Conservation (phyloP, 2,888 invertebrate species). For the Hypolimnas misippus region DNA sequence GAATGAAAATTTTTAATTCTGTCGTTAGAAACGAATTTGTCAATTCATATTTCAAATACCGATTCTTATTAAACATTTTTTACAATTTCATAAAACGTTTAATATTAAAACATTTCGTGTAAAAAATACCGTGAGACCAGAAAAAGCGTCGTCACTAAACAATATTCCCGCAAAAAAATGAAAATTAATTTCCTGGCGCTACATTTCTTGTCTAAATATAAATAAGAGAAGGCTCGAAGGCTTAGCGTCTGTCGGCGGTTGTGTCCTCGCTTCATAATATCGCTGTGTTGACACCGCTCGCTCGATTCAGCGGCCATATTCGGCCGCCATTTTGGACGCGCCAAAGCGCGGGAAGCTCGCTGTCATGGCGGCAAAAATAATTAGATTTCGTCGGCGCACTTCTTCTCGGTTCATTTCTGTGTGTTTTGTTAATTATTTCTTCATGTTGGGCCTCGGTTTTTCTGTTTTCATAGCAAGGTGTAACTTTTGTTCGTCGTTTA, state of each 20-base stretch:
- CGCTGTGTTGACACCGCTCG: conserved; percentile 61
- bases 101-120: conserved; percentile 22
- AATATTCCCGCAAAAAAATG: conserved; percentile 42
- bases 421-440: conserved; percentile 80
- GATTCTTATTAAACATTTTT: neutral
- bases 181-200: conserved; percentile 60
- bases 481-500: conserved; percentile 37
- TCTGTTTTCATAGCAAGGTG: conserved; percentile 38
- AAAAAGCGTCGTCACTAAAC: conserved; percentile 37
- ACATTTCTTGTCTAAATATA: conserved; percentile 63
- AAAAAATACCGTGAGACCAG: conserved; percentile 32
- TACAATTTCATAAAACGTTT: conserved; percentile 15
- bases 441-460: conserved; percentile 49
- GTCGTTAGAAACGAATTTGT: neutral
- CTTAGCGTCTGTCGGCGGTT: conserved; percentile 72
- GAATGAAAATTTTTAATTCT: neutral
- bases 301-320: conserved; percentile 49
- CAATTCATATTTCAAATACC: conserved; percentile 4
- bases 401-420: conserved; percentile 76
- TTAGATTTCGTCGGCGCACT: conserved; percentile 73
- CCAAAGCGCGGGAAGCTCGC: conserved; percentile 75
- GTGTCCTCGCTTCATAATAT: conserved; percentile 74
- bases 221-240: conserved; percentile 64
- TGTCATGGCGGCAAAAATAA: conserved; percentile 80
- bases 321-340: conserved; percentile 61